Conservation (phyloP, 2,113 vertebrate genomes). For the Rafetus swinhoei region DNA sequence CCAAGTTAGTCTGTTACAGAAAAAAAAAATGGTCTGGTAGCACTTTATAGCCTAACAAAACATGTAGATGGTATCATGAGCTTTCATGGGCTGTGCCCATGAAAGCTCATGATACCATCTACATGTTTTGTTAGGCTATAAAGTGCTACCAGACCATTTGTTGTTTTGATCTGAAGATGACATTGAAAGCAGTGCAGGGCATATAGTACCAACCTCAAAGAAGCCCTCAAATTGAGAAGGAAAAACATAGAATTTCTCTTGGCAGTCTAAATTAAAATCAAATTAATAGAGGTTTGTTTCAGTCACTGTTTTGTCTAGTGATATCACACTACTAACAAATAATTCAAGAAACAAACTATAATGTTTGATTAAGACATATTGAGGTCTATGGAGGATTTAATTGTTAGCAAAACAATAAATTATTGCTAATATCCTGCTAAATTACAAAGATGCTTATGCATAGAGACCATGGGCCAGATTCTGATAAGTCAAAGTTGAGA, state of each 20-base stretch:
- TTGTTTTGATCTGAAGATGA: background rate
- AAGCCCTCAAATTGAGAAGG: background rate
- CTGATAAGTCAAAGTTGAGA: background rate
- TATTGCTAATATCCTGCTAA: background rate
- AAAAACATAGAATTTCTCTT: background rate
- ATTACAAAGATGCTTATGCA: background rate
- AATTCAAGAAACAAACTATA: background rate
- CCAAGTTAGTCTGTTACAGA: no score
- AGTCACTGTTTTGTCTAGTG: constrained; percentile 35
- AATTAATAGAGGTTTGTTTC: background rate
- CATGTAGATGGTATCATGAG: no score
- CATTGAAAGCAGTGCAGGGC: background rate
- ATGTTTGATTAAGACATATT: background rate
- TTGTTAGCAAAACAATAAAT: constrained; percentile 11
- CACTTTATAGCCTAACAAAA: no score
- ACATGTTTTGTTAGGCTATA: no score
- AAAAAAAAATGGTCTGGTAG: no score
- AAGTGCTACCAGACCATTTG: no score
- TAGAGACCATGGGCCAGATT: background rate
- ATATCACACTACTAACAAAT: constrained; percentile 32
- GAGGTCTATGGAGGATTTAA: background rate
- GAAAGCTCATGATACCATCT: no score
- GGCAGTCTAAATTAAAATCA: constrained; percentile 29
- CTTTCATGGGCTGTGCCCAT: no score
- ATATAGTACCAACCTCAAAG: background rate